Conservation (phyloP, 2,113 vertebrate species). For the Chionis minor region DNA sequence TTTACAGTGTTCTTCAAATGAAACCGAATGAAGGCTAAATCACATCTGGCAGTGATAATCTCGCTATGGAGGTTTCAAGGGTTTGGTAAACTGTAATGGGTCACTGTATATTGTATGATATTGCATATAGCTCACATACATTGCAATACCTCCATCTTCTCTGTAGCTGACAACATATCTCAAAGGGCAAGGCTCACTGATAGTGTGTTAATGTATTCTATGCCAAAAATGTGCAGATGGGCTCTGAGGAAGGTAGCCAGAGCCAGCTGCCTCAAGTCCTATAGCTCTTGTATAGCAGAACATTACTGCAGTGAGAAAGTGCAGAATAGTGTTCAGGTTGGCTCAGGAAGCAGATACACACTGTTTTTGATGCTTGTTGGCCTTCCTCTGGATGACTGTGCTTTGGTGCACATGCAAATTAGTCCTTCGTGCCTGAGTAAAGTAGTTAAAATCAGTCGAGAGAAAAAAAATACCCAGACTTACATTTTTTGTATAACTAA, state of each 20-base stretch:
- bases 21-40: not conserved
- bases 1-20: not conserved
- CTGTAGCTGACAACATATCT: not conserved
- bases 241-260: not conserved
- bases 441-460: not conserved
- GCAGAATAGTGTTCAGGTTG: not conserved
- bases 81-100: not conserved
- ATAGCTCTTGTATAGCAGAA: not conserved
- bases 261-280: not conserved
- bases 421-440: not conserved
- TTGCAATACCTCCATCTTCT: not conserved
- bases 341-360: not conserved
- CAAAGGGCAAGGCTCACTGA: not conserved
- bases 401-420: not conserved
- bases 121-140: not conserved
- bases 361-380: not conserved
- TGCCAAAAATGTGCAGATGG: not conserved
- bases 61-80: not conserved
- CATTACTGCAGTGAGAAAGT: not conserved
- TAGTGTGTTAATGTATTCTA: not conserved
- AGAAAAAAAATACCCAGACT: not conserved
- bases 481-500: not conserved
- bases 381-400: not conserved
- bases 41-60: not conserved
- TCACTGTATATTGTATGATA: rapidly evolving